phyloP scores from a whole-genome alignment of 2,888 invertebrate genomes.

The Chesias legatella region DNA sequence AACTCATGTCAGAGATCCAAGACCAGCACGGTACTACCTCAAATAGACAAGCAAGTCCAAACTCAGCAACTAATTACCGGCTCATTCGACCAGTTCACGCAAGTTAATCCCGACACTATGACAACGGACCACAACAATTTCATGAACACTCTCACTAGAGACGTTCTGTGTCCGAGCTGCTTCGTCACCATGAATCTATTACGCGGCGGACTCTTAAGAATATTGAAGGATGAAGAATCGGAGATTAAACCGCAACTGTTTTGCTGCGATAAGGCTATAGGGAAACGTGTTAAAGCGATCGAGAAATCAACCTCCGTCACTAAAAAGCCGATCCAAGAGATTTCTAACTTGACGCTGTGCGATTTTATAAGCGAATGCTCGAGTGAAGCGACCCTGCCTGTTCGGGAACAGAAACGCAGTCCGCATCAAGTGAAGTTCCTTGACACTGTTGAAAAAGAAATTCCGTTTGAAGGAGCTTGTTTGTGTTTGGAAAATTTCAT shows the following conservation, averaged over 20 bases:
- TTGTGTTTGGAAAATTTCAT: constrained; percentile 51
- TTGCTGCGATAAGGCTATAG: constrained; percentile 43
- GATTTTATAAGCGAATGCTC: constrained; percentile 28
- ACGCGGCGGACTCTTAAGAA: constrained; percentile 32
- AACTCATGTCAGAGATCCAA: constrained; percentile 25
- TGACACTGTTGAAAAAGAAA: constrained; percentile 17
- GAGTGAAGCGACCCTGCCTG: constrained; percentile 10
- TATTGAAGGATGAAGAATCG: constrained; percentile 54
- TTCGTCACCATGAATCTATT: constrained; percentile 42
- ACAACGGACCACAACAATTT: constrained; percentile 15
- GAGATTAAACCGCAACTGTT: constrained; percentile 39
- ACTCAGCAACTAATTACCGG: constrained; percentile 16
- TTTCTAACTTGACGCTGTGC: constrained; percentile 27
- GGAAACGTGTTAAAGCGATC: constrained; percentile 20
- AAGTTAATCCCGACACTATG: constrained; percentile 16
- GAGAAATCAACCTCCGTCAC: constrained; percentile 42
- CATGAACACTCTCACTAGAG: constrained; percentile 21
- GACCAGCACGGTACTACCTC: neutral
- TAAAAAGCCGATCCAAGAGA: constrained; percentile 21
- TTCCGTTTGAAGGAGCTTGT: constrained; percentile 25
- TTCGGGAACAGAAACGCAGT: constrained; percentile 16
- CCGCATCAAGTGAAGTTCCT: constrained; percentile 37
- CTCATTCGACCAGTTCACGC: constrained; percentile 26
- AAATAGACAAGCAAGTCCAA: constrained; percentile 36
- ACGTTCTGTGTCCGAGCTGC: constrained; percentile 48